Base-by-base conservation (phyloP, 2,797 vertebrate species). In the Streptopelia turtur region DNA sequence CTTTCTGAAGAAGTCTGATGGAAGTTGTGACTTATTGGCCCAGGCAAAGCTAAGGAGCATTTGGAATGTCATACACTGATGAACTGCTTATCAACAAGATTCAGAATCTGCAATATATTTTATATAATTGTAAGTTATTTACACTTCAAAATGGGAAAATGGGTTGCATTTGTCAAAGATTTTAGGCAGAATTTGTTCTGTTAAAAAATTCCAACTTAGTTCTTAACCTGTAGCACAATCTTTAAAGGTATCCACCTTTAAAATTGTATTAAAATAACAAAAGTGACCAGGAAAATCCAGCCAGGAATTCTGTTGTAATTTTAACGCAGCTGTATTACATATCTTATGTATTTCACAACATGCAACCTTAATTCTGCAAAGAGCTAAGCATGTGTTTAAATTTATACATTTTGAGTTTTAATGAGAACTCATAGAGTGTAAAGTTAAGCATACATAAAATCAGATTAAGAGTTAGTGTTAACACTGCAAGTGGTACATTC, bases 361-460 rank as follows among this genome's bases (percentile, higher is more conserved):
- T 93, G 96, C 79, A 94, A 93, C 72, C 82, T 45, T 95, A 94
- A 92, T 96, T 96, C 82, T 92, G 50, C 84, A 94, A 91, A 93
- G 82, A 96, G 76, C 92, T 94, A 95, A 94, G 84, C 78, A 61
- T 85, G 89, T 93, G 81, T 95, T 96, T 96, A 87, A 97, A 96
- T 95, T 95, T 96, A 86, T 95, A 93, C 82, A 76, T 88, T 96
- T 93, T 83, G 65, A 76, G 82, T 97, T 94, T 97, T 94, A 96
- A 96, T 96, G 83, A 97, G 92, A 93, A 93, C 57, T 91, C 95
- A 91, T 31, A 93, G 82, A 93, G 93, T 90, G 87, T 82, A 88
- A 96, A 97, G 59, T 91, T 91, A 95, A 93, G 83, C 80, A 83
- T n/a, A 95, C 49, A 86, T 90, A 94, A 96, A 91, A 94, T 88